Evolutionary conservation across 2,797 vertebrate genomes (phyloP).

Genomic region (Brachymystax lenok): DNA sequence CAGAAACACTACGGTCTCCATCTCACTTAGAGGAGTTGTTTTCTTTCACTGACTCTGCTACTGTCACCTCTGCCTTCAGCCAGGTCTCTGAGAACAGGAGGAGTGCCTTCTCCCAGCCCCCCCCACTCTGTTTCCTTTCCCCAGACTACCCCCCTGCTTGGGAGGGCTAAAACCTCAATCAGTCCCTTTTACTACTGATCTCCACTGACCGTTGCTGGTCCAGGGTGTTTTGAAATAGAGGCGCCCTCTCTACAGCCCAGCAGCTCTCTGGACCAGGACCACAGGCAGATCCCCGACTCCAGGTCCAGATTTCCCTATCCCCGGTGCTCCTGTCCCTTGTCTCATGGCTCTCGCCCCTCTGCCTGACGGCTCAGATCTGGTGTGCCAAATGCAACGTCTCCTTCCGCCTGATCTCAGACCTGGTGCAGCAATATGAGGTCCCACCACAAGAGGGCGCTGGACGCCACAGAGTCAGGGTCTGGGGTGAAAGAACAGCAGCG

Average conservation of each 20-base stretch:
- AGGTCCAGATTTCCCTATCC: constrained; percentile 49
- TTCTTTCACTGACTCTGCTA: constrained; percentile 3
- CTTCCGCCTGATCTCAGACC: constrained; percentile 84
- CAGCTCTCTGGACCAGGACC: constrained; percentile 79
- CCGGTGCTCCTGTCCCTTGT: constrained; percentile 77
- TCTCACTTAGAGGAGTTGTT: constrained; percentile 18
- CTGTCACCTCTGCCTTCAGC: constrained; percentile 69
- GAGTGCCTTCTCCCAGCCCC: constrained; percentile 77
- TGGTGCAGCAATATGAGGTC: constrained; percentile 87
- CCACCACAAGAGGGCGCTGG: constrained; percentile 82
- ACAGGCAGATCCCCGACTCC: constrained; percentile 35
- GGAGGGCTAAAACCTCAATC: constrained; percentile 65
- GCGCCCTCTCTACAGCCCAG: constrained; percentile 73
- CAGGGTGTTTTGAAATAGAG: constrained; percentile 72
- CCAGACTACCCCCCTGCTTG: constrained; percentile 67
- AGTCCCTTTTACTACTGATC: constrained; percentile 60
- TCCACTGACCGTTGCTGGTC: constrained; percentile 57
- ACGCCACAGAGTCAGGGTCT: constrained; percentile 71
- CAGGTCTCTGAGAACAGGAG: constrained; percentile 70
- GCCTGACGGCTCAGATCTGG: constrained; percentile 84
- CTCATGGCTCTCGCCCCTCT: constrained; percentile 80
- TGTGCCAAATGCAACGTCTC: constrained; percentile 86
- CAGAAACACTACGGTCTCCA: constrained; percentile 19
- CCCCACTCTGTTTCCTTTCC: constrained; percentile 58
- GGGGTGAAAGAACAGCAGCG: constrained; percentile 27